Evolutionary conservation across 2,888 invertebrate species (phyloP).

Genomic region (Augochlorella aurata): DNA sequence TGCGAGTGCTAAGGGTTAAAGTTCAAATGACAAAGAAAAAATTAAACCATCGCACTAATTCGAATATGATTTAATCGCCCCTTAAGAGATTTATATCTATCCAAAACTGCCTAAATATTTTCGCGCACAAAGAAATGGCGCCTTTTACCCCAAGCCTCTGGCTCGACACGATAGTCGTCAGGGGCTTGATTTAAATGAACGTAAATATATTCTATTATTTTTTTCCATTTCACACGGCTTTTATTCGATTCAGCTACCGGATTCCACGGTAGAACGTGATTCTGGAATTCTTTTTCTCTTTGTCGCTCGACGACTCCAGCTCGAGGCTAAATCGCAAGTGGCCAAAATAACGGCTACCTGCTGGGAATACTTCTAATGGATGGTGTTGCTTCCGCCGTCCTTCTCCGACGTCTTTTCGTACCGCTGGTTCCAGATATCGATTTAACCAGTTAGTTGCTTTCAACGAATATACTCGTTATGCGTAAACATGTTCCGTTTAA

Average conservation of each 20-base stretch:
- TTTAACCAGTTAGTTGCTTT: no score
- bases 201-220: neutral
- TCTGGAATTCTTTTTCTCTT: neutral
- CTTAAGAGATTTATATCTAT: neutral
- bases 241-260: slow-evolving; percentile 34
- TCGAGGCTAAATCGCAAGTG: neutral
- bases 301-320: neutral
- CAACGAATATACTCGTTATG: no score
- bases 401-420: neutral
- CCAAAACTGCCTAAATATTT: neutral
- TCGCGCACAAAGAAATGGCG: slow-evolving; percentile 17
- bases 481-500: neutral
- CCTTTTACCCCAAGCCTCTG: neutral
- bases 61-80: neutral
- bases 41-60: neutral
- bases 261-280: slow-evolving; percentile 27
- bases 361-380: slow-evolving; percentile 33
- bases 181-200: slow-evolving; percentile 38
- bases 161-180: slow-evolving; percentile 20
- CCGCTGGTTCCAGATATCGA: neutral
- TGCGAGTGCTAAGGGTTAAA: no score
- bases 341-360: slow-evolving; percentile 37
- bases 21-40: no score
- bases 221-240: slow-evolving; percentile 6
- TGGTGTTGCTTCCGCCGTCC: slow-evolving; percentile 20